Conservation (phyloP, 1,140 invertebrate genomes). For the Mamestra configurata region DNA sequence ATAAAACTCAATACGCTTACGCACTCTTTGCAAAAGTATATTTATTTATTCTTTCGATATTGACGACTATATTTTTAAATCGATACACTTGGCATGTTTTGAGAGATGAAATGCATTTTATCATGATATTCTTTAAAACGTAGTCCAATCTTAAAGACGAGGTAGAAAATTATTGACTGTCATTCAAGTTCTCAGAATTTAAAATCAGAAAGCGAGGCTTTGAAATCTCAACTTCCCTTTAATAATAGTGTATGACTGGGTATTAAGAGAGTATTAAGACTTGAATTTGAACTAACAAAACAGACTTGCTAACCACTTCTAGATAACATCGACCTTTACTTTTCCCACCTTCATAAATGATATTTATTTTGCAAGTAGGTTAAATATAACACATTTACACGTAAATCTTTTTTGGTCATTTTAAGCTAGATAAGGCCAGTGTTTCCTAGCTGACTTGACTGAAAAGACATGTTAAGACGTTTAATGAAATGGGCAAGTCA, state of each 20-base stretch:
- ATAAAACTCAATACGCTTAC: conserved; percentile 9
- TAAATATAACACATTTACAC: no score
- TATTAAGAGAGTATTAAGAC: no score
- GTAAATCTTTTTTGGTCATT: background rate
- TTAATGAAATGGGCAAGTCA: no score
- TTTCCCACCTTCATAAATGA: no score
- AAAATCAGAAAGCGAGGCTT: background rate
- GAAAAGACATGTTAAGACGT: no score
- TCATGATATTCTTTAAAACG: background rate
- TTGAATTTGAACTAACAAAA: no score
- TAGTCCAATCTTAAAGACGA: background rate
- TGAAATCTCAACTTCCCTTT: background rate
- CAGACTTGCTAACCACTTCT: no score
- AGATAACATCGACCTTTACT: no score
- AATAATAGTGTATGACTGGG: background rate
- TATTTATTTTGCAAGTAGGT: no score
- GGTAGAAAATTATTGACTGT: background rate
- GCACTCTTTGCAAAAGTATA: conserved; percentile 23
- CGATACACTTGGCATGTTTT: background rate
- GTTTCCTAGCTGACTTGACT: no score
- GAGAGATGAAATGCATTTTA: conserved; percentile 8
- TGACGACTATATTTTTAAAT: conserved; percentile 19
- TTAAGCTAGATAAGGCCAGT: no score
- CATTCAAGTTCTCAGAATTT: background rate
- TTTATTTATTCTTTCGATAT: conserved; percentile 29